phyloP scores from a whole-genome alignment of 2,113 vertebrate species.

The Grammomys surdaster region DNA sequence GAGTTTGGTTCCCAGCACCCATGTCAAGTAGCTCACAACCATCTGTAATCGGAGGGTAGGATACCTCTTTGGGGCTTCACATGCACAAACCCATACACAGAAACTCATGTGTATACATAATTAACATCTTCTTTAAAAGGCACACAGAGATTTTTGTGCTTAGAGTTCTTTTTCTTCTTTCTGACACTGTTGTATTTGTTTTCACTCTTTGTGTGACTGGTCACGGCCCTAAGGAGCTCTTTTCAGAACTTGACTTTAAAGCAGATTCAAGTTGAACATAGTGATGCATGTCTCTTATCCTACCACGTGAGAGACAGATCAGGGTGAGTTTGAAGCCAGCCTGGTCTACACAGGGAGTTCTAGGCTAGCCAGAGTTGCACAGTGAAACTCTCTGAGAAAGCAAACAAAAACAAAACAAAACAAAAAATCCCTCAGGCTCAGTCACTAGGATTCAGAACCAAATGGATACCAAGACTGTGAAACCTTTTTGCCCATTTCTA shows the following conservation, averaged over 20 bases:
- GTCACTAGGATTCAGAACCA: not conserved
- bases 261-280: not conserved
- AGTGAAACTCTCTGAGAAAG: not conserved
- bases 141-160: too few species aligned
- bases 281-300: not conserved
- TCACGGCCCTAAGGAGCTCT: not conserved
- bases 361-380: not conserved
- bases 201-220: not conserved
- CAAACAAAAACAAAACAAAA: not conserved
- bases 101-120: not conserved
- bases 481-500: accelerated
- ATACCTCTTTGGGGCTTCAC: not conserved
- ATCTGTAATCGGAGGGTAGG: not conserved
- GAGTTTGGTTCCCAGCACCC: not conserved
- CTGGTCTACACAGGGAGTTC: not conserved
- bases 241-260: not conserved
- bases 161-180: not conserved
- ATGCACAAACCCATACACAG: not conserved
- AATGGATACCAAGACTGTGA: not conserved
- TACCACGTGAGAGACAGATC: not conserved
- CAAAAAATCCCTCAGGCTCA: not conserved
- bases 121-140: not conserved
- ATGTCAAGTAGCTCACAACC: not conserved
- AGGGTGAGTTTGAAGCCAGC: not conserved
- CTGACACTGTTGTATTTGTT: not conserved